Base-by-base conservation (phyloP, 2,113 vertebrate species). In the Paratilapia polleni region DNA sequence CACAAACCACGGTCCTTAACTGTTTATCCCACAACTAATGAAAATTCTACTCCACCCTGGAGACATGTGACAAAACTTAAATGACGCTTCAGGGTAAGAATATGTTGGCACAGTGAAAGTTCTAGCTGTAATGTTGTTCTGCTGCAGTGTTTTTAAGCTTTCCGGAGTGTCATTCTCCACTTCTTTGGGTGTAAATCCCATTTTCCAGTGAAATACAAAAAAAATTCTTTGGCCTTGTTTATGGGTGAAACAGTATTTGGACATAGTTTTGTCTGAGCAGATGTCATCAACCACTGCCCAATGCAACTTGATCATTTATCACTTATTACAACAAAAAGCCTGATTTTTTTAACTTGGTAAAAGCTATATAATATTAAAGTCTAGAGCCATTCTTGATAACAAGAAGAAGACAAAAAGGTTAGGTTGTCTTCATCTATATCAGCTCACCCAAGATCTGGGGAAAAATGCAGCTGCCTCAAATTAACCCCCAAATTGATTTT, bases 111-210 rank as follows among this genome's bases (percentile, higher is more conserved):
- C 38, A 38, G 8, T 63, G 38, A 11, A 64, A 64, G 38, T 6
- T 13, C 38, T 64, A n/a, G n/a, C n/a, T n/a, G n/a, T n/a, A n/a
- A n/a, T n/a, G n/a, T n/a, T n/a, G n/a, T n/a, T n/a, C n/a, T n/a
- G n/a, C n/a, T n/a, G n/a, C n/a, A n/a, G n/a, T n/a, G n/a, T n/a
- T n/a, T n/a, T n/a, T n/a, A n/a, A n/a, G n/a, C n/a, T n/a, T n/a
- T n/a, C n/a, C n/a, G n/a, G 19, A 63, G 31, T 38, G 31, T 13
- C 0, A 63, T 13, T n/a, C 3, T 0, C 61, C 36, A 13, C 61
- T 63, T 0, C 19, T 38, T 38, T 63, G 2, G 31, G 36, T 38
- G 19, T 63, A 63, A 38, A n/a, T 63, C 61, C 11, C 19, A 4
- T 63, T 63, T 63, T 36, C 31, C 19, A 38, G 31, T 36, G 6